These are phyloP conservation scores for Loriculus beryllinus DNA, from an alignment of 2,797 vertebrate species.

Conservation along the genomic window DNA sequence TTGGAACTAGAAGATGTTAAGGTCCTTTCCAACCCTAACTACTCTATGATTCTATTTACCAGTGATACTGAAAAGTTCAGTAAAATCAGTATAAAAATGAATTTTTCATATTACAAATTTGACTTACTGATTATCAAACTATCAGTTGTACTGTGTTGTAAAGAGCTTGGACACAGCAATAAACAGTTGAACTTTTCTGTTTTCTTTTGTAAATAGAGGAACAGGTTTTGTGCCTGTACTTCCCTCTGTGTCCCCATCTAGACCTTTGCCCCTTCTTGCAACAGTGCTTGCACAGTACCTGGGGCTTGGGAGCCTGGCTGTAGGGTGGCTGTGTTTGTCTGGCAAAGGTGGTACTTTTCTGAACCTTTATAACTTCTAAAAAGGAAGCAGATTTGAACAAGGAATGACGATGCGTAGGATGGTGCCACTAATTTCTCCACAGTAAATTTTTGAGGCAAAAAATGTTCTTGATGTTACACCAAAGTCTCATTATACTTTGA, in stretches of 20 bases:
- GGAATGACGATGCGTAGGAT: neutral
- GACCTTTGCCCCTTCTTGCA: neutral
- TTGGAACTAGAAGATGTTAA: too few relatives aligned
- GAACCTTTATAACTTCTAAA: neutral
- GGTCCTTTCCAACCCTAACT: too few relatives aligned
- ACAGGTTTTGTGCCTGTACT: neutral
- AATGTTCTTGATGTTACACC: neutral
- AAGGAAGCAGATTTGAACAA: neutral
- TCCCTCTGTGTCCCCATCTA: neutral
- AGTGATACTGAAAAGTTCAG: neutral
- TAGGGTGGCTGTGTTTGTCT: neutral
- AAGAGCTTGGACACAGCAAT: neutral
- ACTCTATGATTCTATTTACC: neutral
- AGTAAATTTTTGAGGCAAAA: neutral
- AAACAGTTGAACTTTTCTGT: neutral
- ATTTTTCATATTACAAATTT: neutral
- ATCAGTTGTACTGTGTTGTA: neutral
- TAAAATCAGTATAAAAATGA: neutral
- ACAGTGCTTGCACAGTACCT: neutral
- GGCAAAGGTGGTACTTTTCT: neutral
- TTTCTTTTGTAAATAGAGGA: neutral
- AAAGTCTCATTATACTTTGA: neutral
- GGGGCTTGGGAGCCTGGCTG: neutral
- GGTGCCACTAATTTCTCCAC: neutral
- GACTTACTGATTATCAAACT: neutral